Conservation (phyloP, 2,797 vertebrate species). For the Epinephelus awoara region DNA sequence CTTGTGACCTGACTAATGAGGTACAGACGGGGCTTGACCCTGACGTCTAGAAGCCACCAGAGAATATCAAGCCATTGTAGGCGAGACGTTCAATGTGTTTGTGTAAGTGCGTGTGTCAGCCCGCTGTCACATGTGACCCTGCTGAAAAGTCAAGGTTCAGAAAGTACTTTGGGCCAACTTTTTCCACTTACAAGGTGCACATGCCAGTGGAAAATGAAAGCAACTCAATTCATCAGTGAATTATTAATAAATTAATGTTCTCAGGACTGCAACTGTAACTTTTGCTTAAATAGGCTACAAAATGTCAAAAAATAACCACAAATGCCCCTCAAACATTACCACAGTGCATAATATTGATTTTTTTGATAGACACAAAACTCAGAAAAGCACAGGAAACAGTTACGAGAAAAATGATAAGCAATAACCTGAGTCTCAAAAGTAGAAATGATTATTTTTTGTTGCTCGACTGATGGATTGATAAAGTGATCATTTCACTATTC, state of each 20-base stretch:
- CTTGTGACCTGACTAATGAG: slow-evolving; percentile 78
- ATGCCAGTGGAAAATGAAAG: slow-evolving; percentile 27
- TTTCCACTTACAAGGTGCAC: slow-evolving; percentile 46
- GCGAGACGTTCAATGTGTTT: slow-evolving; percentile 36
- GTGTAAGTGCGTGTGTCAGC: slow-evolving; percentile 49
- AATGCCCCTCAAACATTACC: background rate
- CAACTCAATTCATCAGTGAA: slow-evolving; percentile 30
- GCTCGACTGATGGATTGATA: background rate
- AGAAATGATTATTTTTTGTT: background rate
- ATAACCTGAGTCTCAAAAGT: background rate
- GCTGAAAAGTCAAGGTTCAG: slow-evolving; percentile 60
- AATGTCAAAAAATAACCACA: background rate
- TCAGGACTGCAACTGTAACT: background rate
- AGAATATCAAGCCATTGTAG: slow-evolving; percentile 57
- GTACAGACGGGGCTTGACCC: slow-evolving; percentile 69
- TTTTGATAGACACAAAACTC: too few relatives aligned
- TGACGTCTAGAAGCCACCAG: slow-evolving; percentile 56
- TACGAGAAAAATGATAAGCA: background rate
- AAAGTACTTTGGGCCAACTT: slow-evolving; percentile 33
- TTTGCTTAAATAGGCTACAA: background rate
- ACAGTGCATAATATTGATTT: background rate
- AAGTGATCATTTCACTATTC: background rate
- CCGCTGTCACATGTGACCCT: slow-evolving; percentile 45
- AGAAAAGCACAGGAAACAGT: background rate
- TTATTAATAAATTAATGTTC: slow-evolving; percentile 26